A percentile compares a stretch with the other conserved stretches of the same genome.
These are phyloP conservation scores for Ophion slaviceki DNA, from an alignment of 2,888 invertebrate genomes.

Conservation along the genomic window DNA sequence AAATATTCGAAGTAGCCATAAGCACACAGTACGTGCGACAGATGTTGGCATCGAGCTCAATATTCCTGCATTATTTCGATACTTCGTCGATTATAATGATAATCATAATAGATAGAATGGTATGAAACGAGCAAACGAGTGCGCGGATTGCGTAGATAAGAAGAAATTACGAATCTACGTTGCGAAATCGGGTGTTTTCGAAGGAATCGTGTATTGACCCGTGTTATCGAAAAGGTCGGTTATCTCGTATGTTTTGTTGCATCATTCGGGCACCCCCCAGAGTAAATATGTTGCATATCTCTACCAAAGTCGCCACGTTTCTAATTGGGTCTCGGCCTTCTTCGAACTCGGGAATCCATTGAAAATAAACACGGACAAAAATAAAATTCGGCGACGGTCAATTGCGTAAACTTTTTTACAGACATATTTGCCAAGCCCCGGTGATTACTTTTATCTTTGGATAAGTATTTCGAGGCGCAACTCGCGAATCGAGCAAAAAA, in stretches of 20 bases:
- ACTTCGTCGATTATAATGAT: background rate
- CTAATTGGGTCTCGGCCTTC: no score
- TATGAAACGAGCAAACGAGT: conserved; percentile 23
- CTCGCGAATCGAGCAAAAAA: background rate
- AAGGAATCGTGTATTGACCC: conserved; percentile 38
- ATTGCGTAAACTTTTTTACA: no score
- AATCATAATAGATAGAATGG: background rate
- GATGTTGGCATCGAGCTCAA: background rate
- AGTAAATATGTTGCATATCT: background rate
- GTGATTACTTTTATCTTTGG: background rate
- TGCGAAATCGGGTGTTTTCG: conserved; percentile 39
- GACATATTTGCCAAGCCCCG: no score
- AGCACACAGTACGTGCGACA: background rate
- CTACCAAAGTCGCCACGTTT: background rate
- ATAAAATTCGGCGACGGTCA: no score
- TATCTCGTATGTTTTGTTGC: conserved; percentile 40
- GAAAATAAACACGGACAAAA: no score
- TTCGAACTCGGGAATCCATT: no score
- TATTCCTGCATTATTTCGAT: background rate
- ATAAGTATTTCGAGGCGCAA: background rate
- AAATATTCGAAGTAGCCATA: no score
- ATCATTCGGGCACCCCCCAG: background rate
- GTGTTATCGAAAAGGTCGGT: conserved; percentile 40
- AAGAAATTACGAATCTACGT: conserved; percentile 38
- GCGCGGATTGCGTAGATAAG: background rate